Evolutionary conservation across 2,888 invertebrate species (phyloP), one percentile per base, ranked within the genome.

Genomic region (Boloria euphrosyne): DNA sequence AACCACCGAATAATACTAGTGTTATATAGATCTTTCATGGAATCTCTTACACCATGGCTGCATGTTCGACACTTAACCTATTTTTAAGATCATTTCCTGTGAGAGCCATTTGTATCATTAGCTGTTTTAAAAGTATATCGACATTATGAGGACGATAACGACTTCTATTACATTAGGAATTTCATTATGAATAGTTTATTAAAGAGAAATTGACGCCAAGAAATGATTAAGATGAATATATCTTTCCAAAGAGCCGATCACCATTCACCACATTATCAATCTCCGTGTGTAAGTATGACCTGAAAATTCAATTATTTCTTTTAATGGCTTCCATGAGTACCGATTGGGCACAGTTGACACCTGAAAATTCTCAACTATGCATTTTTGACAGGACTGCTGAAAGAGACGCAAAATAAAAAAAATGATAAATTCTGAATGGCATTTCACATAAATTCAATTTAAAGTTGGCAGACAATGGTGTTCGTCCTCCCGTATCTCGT

Each of bases 21-120:
- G 1, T 13, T 4, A 7, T 14, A 46, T n/a, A 46, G 46, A 22
- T 14, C 13, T 57, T 4, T 57, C 22, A 46, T 57, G 22, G 3
- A 22, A 14, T 22, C 58, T 47, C 16, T 59, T 31, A 50, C 31
- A 50, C 49, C 49, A 59, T 49, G 49, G 49, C 49, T 49, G 31
- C 31, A 59, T 59, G 59, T 50, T 38, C 22, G 17, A 49, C 50
- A 59, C 38, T 59, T 59, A 59, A 59, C 59, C 59, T 16, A 50
- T 50, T 49, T 59, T 59, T 31, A 10, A 59, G 50, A 6, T 38
- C 49, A 59, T 50, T 59, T 50, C 50, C 59, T 59, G 59, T 38
- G 31, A 59, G 49, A 50, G 49, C 47, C 47, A 49, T 17, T 31
- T 14, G 16, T 49, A 31, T 38, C 59, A 50, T 59, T 59, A 59